Base-by-base conservation (phyloP, 2,797 vertebrate species). In the Onychomys arenicola region DNA sequence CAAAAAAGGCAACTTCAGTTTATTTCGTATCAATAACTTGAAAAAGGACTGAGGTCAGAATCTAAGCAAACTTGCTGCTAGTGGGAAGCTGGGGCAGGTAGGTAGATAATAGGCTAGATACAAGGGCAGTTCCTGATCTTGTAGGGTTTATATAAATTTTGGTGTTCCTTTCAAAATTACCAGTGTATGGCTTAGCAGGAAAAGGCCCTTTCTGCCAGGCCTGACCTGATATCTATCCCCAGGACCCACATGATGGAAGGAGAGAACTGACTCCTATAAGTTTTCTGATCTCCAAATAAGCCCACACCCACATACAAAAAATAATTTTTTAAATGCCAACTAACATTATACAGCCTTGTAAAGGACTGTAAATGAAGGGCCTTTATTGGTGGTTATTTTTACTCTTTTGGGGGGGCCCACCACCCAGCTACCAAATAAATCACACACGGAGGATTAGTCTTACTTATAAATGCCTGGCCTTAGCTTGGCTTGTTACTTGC, bases 11-110 rank as follows among this genome's bases (percentile, higher is more conserved):
- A 63, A 76, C 21, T 94, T 93, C 63, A 59, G 87, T 94, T 92
- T 80, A 90, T 57, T 93, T 96, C 85, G 4, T 94, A 37, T 82
- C 82, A 92, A 3, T 93, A 77, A 87, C 40, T 88, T 87, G 21
- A 49, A 78, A 67, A 93, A 71, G 71, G 71, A 76, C 52, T 6
- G 37, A 90, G n/a, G n/a, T 76, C 77, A 78, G 76, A 86, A 85
- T 65, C n/a, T 40, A 83, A 83, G 40, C 27, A 63, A 29, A 84
- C 84, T 37, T 67, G 12, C 78, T 94, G 81, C 59, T 85, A 61
- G 46, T 43, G 69, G 71, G 65, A 92, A 90, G 52, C 75, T 71
- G 59, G 27, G 37, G 2, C 17, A n/a, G 52, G 14, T 83, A 11
- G 34, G 63, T 83, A 76, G 71, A 63, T 46, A 87, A 71, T 34